Evolutionary conservation across 37 sponge, comb jelly and placozoan genomes (phyloP), one percentile per base, ranked within the genome.

Genomic region (Ianthella basta): DNA sequence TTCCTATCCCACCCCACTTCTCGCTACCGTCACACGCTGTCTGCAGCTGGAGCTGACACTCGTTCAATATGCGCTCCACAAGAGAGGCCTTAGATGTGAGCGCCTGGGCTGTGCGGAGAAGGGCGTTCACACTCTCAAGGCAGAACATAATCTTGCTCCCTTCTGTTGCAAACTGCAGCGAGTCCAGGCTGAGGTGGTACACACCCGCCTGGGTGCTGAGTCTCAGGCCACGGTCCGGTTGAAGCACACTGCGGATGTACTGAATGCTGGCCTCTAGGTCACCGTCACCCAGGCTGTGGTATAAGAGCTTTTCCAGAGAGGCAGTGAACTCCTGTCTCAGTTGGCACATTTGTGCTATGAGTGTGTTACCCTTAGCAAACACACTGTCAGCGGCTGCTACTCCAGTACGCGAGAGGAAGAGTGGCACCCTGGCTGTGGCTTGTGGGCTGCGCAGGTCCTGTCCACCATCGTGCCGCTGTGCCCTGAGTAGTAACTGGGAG

Each of bases 341-440:
- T 0, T 88, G 83, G 2, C 92, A 83, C 15, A 92, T 83, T 4
- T 39, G 66, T 25, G 63, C 24, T 33, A 92, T 30, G 10, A 88
- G 54, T 0, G 60, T 56, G 80, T 86, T 92, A 3, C 80, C 89
- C 32, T 92, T 88, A 23, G 88, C 85, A 56, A 84, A 83, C 32
- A 85, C 34, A 24, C 85, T 79, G 61, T 92, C 92, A 6, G 88
- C 19, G 0, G 40, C 55, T 36, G 77, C 84, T 6, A 82, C 72
- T 15, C 86, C 92, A 2, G 73, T 40, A 14, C 86, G 80, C 16
- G 72, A 56, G 50, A 88, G 24, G 68, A 56, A 77, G 15, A 92
- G 65, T 18, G 61, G 83, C 38, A 86, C 79, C 54, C 39, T 81
- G 10, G 81, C 83, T 27, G 64, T 27, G 64, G 54, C 24, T 41